Evolutionary conservation across 2,888 invertebrate species (phyloP).

Genomic region (Electrophaes corylata): DNA sequence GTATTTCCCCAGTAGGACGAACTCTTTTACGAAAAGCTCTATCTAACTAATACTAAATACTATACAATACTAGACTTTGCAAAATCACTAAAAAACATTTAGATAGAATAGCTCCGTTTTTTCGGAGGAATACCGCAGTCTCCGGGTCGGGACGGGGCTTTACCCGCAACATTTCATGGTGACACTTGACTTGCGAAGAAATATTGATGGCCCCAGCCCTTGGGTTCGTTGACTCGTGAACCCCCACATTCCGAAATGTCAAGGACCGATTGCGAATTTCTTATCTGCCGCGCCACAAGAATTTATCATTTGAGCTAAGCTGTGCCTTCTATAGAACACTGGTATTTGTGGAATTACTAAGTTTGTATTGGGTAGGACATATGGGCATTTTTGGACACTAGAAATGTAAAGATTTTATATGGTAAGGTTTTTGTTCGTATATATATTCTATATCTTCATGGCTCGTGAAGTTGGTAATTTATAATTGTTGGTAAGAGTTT

Average conservation of each 20-base stretch:
- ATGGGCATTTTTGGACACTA: background rate
- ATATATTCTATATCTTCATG: too few relatives aligned
- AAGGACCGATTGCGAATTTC: conserved; percentile 29
- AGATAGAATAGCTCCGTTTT: background rate
- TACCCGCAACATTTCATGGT: conserved; percentile 6
- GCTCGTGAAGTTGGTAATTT: too few relatives aligned
- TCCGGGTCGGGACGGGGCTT: background rate
- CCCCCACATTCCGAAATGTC: conserved; percentile 24
- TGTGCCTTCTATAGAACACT: conserved; percentile 18
- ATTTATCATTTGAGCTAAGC: conserved; percentile 22
- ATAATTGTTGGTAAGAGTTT: background rate
- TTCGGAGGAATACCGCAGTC: background rate
- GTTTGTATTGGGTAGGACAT: background rate
- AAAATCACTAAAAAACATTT: too few relatives aligned
- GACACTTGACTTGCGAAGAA: conserved; percentile 11
- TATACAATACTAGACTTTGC: too few relatives aligned
- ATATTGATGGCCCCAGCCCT: conserved; percentile 23
- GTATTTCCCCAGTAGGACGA: too few relatives aligned
- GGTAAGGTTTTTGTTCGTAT: too few relatives aligned
- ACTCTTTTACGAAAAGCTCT: too few relatives aligned
- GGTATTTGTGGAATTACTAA: conserved; percentile 8
- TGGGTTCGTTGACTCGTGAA: conserved; percentile 21
- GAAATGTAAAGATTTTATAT: background rate
- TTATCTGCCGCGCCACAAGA: conserved; percentile 18
- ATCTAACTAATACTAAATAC: too few relatives aligned